Percentiles rank a stretch among this genome's conserved stretches.
Evolutionary conservation across 2,113 vertebrate species (phyloP).

Genomic region (Neolamprologus variostigma): DNA sequence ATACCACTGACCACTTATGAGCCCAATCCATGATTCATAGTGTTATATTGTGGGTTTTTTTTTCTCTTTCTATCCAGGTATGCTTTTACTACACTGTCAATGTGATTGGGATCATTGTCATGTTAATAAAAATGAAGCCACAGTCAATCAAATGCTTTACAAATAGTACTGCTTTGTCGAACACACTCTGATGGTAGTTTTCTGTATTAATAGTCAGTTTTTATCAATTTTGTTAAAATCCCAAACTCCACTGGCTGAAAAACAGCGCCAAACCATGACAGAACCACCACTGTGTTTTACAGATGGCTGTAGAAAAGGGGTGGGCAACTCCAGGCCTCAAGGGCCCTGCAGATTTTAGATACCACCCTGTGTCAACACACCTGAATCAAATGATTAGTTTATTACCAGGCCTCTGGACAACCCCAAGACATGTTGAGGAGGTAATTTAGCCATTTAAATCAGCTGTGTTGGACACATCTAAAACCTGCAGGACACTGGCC

Average conservation of each 20-base stretch:
- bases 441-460: not conserved
- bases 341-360: not conserved
- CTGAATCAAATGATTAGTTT: not conserved
- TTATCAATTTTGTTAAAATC: not conserved
- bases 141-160: not conserved
- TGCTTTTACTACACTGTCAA: not conserved
- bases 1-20: not conserved
- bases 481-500: not conserved
- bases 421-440: not conserved
- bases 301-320: not conserved
- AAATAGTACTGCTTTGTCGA: rapidly evolving
- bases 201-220: not conserved
- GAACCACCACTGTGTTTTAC: not conserved
- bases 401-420: not conserved
- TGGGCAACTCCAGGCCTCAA: not conserved
- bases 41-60: rapidly evolving
- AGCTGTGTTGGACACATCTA: not conserved
- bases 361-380: not conserved
- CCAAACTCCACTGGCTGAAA: not conserved
- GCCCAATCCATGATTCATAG: not conserved
- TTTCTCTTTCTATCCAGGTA: not conserved
- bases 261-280: not conserved
- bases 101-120: not conserved
- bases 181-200: not conserved
- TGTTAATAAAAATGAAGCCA: not conserved